Conservation (phyloP, 2,113 vertebrate genomes). For the cattle (Bos taurus) region ARS-UCD2.0 NC_037338.1:28796501-28797000, state of each 20-base stretch:
- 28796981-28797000: conserved; percentile 88
- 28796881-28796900: not conserved
- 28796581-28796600: not conserved
- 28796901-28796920: conserved; percentile 79
- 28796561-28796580: not conserved
- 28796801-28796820: not conserved
- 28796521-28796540: not conserved
- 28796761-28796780: fast-evolving
- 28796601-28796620: not conserved
- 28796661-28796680: not conserved
- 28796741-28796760: not conserved
- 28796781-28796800: not conserved
- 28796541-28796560: not conserved
- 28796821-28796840: not conserved
- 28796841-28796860: not conserved
- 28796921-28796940: conserved; percentile 95
- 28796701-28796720: not conserved
- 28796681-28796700: not conserved
- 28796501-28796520: conserved; percentile 85
- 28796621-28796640: not conserved
- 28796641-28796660: not conserved
- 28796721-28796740: not conserved
- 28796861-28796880: not conserved
- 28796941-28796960: conserved; percentile 97
- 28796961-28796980: conserved; percentile 95